These are phyloP conservation scores for Ischnura elegans DNA, from an alignment of 2,888 invertebrate species.

Conservation along the genomic window DNA sequence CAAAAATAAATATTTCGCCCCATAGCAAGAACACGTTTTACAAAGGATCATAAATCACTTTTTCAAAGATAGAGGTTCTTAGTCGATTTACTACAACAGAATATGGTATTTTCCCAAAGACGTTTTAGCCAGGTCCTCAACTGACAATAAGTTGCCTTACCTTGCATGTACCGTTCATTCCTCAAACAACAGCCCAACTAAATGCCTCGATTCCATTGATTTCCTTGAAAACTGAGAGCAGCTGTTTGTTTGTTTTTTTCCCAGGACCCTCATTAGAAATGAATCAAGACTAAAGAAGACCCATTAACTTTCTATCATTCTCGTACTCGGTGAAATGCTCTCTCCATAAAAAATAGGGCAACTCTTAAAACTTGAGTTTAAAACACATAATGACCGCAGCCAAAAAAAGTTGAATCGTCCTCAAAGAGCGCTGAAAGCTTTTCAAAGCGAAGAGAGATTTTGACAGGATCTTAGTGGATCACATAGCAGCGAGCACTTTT, in stretches of 20 bases:
- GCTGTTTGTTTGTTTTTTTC: neutral
- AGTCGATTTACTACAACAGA: too few relatives aligned
- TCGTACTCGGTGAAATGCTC: neutral
- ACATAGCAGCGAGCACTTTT: neutral
- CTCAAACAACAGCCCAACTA: too few relatives aligned
- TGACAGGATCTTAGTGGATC: neutral
- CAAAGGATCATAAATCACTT: too few relatives aligned
- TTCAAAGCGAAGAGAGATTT: neutral
- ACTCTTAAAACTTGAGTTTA: neutral
- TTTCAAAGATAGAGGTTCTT: too few relatives aligned
- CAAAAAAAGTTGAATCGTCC: neutral
- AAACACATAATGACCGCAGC: neutral
- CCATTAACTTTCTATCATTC: neutral
- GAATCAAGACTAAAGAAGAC: neutral
- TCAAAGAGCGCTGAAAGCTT: neutral
- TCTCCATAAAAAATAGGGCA: neutral
- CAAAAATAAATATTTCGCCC: too few relatives aligned
- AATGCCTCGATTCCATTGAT: neutral
- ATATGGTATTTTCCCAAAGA: too few relatives aligned
- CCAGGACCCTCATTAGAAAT: neutral
- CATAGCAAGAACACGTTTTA: too few relatives aligned
- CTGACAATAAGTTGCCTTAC: too few relatives aligned
- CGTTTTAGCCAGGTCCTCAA: too few relatives aligned
- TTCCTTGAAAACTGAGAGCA: neutral
- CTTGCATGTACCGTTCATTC: too few relatives aligned